A percentile compares a stretch with the other conserved stretches of the same genome.
Evolutionary conservation across 2,797 vertebrate species (phyloP).

Genomic region (Sphenopsis melanotis): DNA sequence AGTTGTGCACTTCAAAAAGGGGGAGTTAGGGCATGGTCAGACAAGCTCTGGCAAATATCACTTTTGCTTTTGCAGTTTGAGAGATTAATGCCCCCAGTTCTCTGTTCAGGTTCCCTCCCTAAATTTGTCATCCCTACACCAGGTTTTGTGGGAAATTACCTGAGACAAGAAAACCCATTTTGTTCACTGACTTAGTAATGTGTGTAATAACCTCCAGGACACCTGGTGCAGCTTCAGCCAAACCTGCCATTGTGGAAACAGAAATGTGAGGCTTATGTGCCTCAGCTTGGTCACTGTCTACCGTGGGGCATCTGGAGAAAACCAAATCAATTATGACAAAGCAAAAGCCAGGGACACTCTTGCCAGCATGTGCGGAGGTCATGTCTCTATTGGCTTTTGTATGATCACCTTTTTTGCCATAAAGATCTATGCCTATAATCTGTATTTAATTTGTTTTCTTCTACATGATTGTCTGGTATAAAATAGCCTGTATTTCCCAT

Average conservation of each 20-base stretch:
- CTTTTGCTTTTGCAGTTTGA: not conserved
- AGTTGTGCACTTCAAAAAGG: not conserved
- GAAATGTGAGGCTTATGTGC: not conserved
- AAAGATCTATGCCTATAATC: not conserved
- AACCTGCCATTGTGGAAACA: not conserved
- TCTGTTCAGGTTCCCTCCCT: not conserved
- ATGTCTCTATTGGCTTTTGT: not conserved
- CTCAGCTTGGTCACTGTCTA: not conserved
- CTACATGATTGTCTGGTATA: not conserved
- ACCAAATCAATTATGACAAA: not conserved
- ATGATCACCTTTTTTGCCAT: not conserved
- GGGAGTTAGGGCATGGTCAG: not conserved
- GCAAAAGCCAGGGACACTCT: not conserved
- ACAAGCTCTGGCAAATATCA: not conserved
- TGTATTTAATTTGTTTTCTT: not conserved
- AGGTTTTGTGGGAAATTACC: not conserved
- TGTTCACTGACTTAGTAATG: not conserved
- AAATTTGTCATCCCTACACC: not conserved
- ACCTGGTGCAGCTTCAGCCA: not conserved
- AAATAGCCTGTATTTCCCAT: not conserved
- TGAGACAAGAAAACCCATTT: not conserved
- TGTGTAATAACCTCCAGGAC: not conserved
- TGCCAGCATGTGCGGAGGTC: not conserved
- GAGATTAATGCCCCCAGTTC: not conserved
- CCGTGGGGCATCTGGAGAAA: not conserved